phyloP scores from a whole-genome alignment of 1,140 invertebrate species.

The Lerema accius region DNA sequence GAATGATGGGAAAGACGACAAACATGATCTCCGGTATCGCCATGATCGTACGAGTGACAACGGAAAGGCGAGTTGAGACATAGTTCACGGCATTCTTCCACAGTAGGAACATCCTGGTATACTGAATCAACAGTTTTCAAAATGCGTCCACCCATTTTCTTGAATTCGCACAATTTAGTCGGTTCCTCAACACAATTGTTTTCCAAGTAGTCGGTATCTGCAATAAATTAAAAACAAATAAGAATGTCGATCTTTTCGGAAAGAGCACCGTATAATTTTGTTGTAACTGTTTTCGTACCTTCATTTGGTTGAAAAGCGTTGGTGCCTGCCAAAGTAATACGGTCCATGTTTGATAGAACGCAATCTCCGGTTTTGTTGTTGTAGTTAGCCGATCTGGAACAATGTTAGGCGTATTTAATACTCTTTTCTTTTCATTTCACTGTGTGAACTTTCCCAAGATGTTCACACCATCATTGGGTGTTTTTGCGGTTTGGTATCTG shows the following conservation, averaged over 20 bases:
- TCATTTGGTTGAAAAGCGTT: slow-evolving; percentile 88
- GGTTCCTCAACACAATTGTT: slow-evolving; percentile 96
- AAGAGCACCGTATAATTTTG: slow-evolving; percentile 7
- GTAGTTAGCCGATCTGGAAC: slow-evolving; percentile 94
- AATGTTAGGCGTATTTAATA: slow-evolving; percentile 64
- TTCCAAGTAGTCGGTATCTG: slow-evolving; percentile 91
- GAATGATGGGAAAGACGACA: slow-evolving; percentile 96
- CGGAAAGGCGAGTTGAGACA: slow-evolving; percentile 94
- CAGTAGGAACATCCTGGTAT: slow-evolving; percentile 93
- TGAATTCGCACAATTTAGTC: slow-evolving; percentile 96
- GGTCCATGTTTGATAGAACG: slow-evolving; percentile 94
- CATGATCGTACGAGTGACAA: slow-evolving; percentile 97
- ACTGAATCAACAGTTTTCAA: slow-evolving; percentile 97
- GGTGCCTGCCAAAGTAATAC: slow-evolving; percentile 91
- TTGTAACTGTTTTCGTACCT: slow-evolving; percentile 65
- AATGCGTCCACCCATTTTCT: slow-evolving; percentile 93
- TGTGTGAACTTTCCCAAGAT: slow-evolving; percentile 72
- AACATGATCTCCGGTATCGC: slow-evolving; percentile 95
- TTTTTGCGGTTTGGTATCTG: slow-evolving; percentile 27
- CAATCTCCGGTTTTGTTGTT: slow-evolving; percentile 93
- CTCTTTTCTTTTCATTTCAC: slow-evolving; percentile 54
- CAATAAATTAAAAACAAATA: slow-evolving; percentile 33
- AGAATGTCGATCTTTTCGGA: slow-evolving; percentile 10
- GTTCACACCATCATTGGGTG: slow-evolving; percentile 45
- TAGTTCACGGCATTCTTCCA: slow-evolving; percentile 93